phyloP scores from a whole-genome alignment of 2,888 invertebrate genomes.

The Galeruca laticollis region DNA sequence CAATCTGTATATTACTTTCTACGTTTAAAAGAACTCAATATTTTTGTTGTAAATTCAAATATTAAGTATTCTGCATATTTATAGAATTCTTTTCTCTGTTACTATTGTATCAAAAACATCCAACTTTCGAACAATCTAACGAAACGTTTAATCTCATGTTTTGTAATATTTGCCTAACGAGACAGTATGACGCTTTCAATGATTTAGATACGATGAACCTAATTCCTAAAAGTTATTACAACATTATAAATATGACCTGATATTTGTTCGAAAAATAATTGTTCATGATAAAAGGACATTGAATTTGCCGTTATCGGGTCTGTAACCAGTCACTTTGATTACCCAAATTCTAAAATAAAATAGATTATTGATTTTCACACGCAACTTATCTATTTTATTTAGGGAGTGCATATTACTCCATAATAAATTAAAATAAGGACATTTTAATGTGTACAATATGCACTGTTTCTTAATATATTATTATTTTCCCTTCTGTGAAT shows the following conservation, averaged over 20 bases:
- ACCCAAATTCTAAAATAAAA: slow-evolving; percentile 29
- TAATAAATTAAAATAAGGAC: neutral
- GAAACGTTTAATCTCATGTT: neutral
- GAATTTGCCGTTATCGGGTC: slow-evolving; percentile 41
- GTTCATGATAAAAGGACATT: slow-evolving; percentile 41
- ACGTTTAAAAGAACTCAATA: no score
- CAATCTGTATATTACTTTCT: no score
- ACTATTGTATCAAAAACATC: no score
- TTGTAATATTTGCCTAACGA: slow-evolving; percentile 13
- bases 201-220: neutral
- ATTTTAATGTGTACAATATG: no score
- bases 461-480: no score
- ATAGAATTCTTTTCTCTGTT: no score
- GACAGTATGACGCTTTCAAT: slow-evolving; percentile 3
- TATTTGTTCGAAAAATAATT: neutral
- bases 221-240: neutral
- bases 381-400: slow-evolving; percentile 19
- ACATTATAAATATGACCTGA: slow-evolving; percentile 8
- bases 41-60: no score
- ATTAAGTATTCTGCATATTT: no score
- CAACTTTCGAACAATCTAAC: no score
- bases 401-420: slow-evolving; percentile 1
- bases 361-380: slow-evolving; percentile 42
- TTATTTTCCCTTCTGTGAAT: no score
- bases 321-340: slow-evolving; percentile 34